Evolutionary conservation across 37 sponge, comb jelly and placozoan species (phyloP), one percentile per base, ranked within the genome.

Genomic region (Theonella swinhoei): DNA sequence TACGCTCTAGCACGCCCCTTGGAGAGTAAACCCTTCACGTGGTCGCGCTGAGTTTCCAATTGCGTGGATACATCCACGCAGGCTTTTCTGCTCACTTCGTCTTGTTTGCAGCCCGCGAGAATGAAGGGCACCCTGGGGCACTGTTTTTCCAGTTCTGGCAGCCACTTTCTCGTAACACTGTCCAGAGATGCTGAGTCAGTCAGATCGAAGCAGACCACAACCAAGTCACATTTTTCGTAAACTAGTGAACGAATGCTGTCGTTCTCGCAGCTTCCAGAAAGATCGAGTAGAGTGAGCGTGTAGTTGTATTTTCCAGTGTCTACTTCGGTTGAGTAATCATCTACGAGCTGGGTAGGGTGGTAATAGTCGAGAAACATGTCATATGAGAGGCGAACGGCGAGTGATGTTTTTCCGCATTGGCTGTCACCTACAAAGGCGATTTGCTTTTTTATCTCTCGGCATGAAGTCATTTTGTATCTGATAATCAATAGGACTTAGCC

Each of bases 151-250:
- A 91, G 62, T 40, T 91, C 92, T 17, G 88, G 92, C 1, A 91
- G 19, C 92, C 92, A 91, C 4, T 79, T 65, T 31, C 42, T 65
- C 70, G 79, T 84, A 39, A 87, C 77, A 59, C 33, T 87, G 41
- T 40, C 33, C 68, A 86, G 67, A 1, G 84, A 66, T n/a, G 40
- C 22, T 2, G 54, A 41, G 36, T 83, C 83, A 17, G 88, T 80
- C 39, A 91, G 80, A 74, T 91, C 92, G 75, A 87, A 91, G 71
- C 92, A 91, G 19, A 91, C 61, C 43, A 91, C 22, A 8, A 91
- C 80, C 11, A 76, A 80, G 69, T 91, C 92, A 60, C 88, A 83
- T 22, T 70, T 83, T 31, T 54, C 68, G 80, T 91, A 91, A 34
- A 72, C 62, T 0, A 83, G 72, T 1, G 65, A 26, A 39, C 92